Evolutionary conservation across 2,113 vertebrate species (phyloP), one percentile per base, ranked within the genome.

Genomic region (Natator depressus): DNA sequence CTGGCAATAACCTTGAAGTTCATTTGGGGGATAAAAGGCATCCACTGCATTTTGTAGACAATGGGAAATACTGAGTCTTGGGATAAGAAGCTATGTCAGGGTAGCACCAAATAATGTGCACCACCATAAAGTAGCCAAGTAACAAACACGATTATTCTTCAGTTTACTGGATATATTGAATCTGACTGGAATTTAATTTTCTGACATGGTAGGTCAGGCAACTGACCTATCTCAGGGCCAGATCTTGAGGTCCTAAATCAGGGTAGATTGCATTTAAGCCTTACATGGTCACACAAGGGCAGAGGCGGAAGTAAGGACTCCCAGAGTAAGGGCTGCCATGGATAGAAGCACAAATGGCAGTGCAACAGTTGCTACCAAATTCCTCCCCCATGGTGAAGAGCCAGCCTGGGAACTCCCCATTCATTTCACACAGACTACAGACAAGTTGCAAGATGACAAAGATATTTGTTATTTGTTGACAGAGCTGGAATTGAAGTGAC

Each of bases 101-200:
- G 10, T 62, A 81, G 82, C 8, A 59, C 50, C n/a, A 78, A 87
- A 6, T 38, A 78, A 29, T 8, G 38, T 0, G 2, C 6, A 38
- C 17, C n/a, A 17, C 49, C 85, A 79, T 8, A 65, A 8, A 89
- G 83, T 89, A 65, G 82, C 47, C 47, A 93, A 83, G 27, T 38
- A 87, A 80, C 87, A 85, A 94, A 84, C 2, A 3, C 1, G 2
- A 0, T 10, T 95, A 80, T 90, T 89, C 29, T 84, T 84, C 59
- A 87, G 25, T 85, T 85, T 85, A 76, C 24, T 84, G 38, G 81
- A 76, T 91, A 65, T 65, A 90, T 76, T 90, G 50, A 57, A 10
- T 87, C 11, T n/a, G 47, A 59, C 38, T 82, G 62, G 9, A 87
- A 82, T 87, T 87, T 95, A 87, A 85, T 85, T 87, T 95, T 87